Percentiles rank a stretch among this genome's conserved stretches.
These are phyloP conservation scores for Drosophila saltans DNA, from an alignment of 1,140 invertebrate genomes.

Conservation along the genomic window DNA sequence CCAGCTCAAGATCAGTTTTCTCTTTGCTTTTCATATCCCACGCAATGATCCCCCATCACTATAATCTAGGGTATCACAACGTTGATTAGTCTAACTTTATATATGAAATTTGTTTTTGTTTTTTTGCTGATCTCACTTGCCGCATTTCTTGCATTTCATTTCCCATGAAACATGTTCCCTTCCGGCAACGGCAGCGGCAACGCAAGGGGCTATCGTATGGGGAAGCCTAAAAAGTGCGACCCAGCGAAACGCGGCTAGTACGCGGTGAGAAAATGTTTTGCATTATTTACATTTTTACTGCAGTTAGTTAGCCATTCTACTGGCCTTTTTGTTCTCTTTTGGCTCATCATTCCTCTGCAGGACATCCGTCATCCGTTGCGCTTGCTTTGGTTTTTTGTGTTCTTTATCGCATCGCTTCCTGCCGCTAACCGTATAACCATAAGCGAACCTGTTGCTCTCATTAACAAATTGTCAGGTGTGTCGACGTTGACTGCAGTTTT, in stretches of 20 bases:
- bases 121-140: slow-evolving; percentile 43
- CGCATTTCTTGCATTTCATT: slow-evolving; percentile 68
- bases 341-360: slow-evolving; percentile 53
- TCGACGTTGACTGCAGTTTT: slow-evolving; percentile 53
- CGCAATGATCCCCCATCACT: too few relatives aligned
- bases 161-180: slow-evolving; percentile 66
- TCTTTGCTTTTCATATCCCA: too few relatives aligned
- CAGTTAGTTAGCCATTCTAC: slow-evolving; percentile 41
- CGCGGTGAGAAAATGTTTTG: slow-evolving; percentile 77
- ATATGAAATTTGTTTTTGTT: slow-evolving; percentile 21
- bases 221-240: slow-evolving; percentile 75
- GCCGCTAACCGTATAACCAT: slow-evolving; percentile 25
- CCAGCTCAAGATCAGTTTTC: too few relatives aligned
- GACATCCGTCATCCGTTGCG: slow-evolving; percentile 76
- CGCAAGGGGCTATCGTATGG: slow-evolving; percentile 27
- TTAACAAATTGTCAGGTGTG: slow-evolving; percentile 82
- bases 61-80: neutral
- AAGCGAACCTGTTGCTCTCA: slow-evolving; percentile 69
- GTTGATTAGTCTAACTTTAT: slow-evolving; percentile 13
- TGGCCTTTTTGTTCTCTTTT: slow-evolving; percentile 40
- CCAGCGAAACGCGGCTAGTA: slow-evolving; percentile 58
- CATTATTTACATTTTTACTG: slow-evolving; percentile 77
- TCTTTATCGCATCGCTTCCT: slow-evolving; percentile 78
- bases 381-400: slow-evolving; percentile 64
- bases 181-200: slow-evolving; percentile 6